Evolutionary conservation across 2,797 vertebrate genomes (phyloP), one percentile per base, ranked within the genome.

Genomic region (Micrastur ruficollis): DNA sequence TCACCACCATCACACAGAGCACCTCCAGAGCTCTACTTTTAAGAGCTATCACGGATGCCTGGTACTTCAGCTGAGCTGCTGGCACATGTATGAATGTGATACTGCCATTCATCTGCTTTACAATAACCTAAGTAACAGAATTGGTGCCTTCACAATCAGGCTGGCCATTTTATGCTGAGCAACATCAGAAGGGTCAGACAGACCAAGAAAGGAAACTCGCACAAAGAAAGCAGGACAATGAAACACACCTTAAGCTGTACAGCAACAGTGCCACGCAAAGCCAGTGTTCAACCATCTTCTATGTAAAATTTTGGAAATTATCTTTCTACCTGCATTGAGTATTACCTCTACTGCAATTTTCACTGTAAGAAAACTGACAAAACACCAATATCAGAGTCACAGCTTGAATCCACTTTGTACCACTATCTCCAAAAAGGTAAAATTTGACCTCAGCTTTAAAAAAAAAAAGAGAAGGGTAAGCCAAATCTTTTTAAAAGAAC

Each of bases 101-200:
- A 9, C 10, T 38, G 40, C 19, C 20, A 25, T 31, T n/a, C 38
- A 8, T 26, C 63, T 79, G 16, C 21, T 80, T 72, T 50, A 59
- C 53, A 44, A 14, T 20, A 29, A 52, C 23, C 46, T 74, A 1
- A 9, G 19, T 36, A 42, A 17, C 42, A 71, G 72, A 82, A 83
- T 17, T 3, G 0, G 0, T 5, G 1, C 46, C 13, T 49, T 82
- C 59, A 46, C 27, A 31, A 3, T 27, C 50, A 58, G 44, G n/a
- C 36, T 70, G 71, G 18, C 25, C 36, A 9, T 70, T 55, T 46
- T 29, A 38, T 12, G 50, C 55, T 34, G 50, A 65, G n/a, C 32
- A 11, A 61, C 17, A 78, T 50, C 61, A 42, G 18, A 52, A 65
- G 5, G 32, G 32, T 50, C 70, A 85, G n/a, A 25, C 11, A 42